These are phyloP conservation scores for Endotricha flammealis DNA, from an alignment of 2,888 invertebrate genomes.

Conservation along the genomic window DNA sequence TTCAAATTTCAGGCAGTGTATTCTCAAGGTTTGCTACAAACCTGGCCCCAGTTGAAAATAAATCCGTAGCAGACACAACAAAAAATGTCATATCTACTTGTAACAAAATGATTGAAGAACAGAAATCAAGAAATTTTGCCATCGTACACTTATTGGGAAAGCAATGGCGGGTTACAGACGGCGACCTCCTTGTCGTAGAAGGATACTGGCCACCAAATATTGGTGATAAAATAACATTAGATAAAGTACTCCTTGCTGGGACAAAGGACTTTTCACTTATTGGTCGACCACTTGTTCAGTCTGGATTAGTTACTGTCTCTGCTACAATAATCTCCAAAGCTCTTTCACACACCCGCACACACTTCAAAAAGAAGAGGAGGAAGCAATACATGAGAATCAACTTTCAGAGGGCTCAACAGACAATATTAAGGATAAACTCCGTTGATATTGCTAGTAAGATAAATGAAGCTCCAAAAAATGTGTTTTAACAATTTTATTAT, in stretches of 20 bases:
- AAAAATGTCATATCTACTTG: constrained; percentile 80
- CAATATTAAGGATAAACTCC: constrained; percentile 86
- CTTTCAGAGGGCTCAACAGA: constrained; percentile 83
- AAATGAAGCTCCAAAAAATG: constrained; percentile 60
- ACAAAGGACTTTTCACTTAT: constrained; percentile 88
- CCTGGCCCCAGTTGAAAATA: constrained; percentile 36
- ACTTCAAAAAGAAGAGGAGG: constrained; percentile 86
- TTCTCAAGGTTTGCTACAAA: constrained; percentile 55
- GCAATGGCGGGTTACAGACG: constrained; percentile 90
- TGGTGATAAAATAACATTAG: constrained; percentile 87
- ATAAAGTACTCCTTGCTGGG: constrained; percentile 90
- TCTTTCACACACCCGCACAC: constrained; percentile 86
- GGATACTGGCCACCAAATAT: constrained; percentile 90
- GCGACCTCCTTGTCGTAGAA: constrained; percentile 90
- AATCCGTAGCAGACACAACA: constrained; percentile 39
- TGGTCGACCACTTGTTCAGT: constrained; percentile 87
- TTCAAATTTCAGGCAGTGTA: constrained; percentile 46
- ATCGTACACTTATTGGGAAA: constrained; percentile 88
- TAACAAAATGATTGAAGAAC: constrained; percentile 78
- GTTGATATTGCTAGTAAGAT: constrained; percentile 80
- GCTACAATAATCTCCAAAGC: constrained; percentile 92
- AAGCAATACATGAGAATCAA: constrained; percentile 88
- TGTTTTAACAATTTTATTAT: constrained; percentile 35
- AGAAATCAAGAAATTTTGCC: constrained; percentile 85
- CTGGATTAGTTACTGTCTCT: constrained; percentile 84